Percentiles rank a stretch among this genome's conserved stretches.
phyloP scores from a whole-genome alignment of 2,888 invertebrate species.

The Druceiella hillmani region DNA sequence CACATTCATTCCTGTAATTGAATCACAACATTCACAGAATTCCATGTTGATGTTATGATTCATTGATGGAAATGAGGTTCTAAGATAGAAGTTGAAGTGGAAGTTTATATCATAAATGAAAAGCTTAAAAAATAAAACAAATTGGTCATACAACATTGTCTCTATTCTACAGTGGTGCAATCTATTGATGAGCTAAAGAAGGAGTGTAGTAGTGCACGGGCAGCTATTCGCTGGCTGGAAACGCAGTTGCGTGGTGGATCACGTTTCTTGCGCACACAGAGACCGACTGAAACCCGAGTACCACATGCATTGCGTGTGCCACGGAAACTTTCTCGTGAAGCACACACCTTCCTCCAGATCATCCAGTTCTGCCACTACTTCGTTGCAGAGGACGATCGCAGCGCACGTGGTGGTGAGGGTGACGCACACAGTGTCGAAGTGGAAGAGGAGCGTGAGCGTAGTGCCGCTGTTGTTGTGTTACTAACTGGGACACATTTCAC shows the following conservation, averaged over 20 bases:
- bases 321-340: no score
- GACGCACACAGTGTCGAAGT: conserved; percentile 33
- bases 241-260: conserved; percentile 81
- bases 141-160: conserved; percentile 1
- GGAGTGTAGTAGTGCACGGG: conserved; percentile 76
- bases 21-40: no score
- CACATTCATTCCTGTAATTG: no score
- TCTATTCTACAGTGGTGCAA: conserved; percentile 64
- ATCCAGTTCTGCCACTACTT: conserved; percentile 81
- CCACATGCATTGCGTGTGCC: conserved; percentile 69
- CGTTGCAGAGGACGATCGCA: conserved; percentile 41
- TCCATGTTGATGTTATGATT: no score
- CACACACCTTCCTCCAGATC: conserved; percentile 72
- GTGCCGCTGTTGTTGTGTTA: conserved; percentile 43
- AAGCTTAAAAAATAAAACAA: neutral
- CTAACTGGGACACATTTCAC: conserved; percentile 24
- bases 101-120: neutral
- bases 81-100: neutral
- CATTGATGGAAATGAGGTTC: no score
- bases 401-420: conserved; percentile 35
- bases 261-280: conserved; percentile 80
- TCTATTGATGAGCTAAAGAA: conserved; percentile 86
- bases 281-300: conserved; percentile 72
- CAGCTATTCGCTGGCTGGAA: conserved; percentile 92
- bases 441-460: conserved; percentile 46